Evolutionary conservation across 2,888 invertebrate genomes (phyloP).

Genomic region (Heliconius hortense): DNA sequence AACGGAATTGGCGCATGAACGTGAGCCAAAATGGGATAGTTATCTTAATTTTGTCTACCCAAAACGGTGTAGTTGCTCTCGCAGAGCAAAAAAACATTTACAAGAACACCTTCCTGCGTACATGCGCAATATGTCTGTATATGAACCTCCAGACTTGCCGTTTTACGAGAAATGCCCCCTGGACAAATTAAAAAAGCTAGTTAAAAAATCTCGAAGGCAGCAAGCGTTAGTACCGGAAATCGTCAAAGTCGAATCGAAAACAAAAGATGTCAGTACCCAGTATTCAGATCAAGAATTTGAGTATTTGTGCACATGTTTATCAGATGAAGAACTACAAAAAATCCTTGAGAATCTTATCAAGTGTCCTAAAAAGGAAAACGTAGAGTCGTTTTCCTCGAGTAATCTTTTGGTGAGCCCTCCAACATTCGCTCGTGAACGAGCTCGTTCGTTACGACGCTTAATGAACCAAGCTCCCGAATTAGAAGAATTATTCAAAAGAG

Average conservation of each 20-base stretch:
- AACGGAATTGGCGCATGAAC: constrained; percentile 54
- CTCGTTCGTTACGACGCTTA: constrained; percentile 54
- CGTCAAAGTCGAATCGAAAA: constrained; percentile 48
- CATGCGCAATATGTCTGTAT: constrained; percentile 63
- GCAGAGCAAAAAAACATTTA: constrained; percentile 62
- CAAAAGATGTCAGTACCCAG: constrained; percentile 57
- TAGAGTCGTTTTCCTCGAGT: constrained; percentile 48
- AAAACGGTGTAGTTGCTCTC: constrained; percentile 58
- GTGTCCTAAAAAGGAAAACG: constrained; percentile 45
- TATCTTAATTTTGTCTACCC: constrained; percentile 59
- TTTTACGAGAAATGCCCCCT: constrained; percentile 62
- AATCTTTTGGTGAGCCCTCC: constrained; percentile 45
- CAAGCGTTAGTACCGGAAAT: constrained; percentile 42
- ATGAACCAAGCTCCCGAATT: constrained; percentile 56
- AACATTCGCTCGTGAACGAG: constrained; percentile 58
- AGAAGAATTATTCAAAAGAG: constrained; percentile 60
- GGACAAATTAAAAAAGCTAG: constrained; percentile 54
- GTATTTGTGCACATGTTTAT: constrained; percentile 62
- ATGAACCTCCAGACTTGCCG: constrained; percentile 55
- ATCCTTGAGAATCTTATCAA: constrained; percentile 46
- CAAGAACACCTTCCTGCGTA: constrained; percentile 65
- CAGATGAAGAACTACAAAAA: constrained; percentile 55
- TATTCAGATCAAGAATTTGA: constrained; percentile 61
- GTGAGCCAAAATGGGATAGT: constrained; percentile 67
- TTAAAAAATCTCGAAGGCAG: constrained; percentile 53